Evolutionary conservation across 2,113 vertebrate species (phyloP).

Genomic region (Hemibagrus wyckioides): DNA sequence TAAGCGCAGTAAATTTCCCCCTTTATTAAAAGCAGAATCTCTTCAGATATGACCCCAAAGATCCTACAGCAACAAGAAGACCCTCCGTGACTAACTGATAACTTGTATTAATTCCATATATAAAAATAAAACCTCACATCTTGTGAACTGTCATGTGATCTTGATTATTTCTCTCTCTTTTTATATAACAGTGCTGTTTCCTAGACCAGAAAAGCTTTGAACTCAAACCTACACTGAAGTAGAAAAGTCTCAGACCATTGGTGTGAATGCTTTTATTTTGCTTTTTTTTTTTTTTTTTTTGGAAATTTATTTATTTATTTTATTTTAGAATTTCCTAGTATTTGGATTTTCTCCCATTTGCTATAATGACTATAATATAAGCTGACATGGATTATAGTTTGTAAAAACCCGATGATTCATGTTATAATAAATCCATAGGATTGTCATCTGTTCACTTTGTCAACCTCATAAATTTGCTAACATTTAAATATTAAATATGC

Average conservation of each 20-base stretch:
- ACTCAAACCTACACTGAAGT: neutral
- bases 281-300: neutral
- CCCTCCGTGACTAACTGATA: neutral
- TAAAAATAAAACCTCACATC: neutral
- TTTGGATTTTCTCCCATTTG: neutral
- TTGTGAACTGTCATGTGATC: neutral
- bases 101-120: neutral
- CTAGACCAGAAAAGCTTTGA: neutral
- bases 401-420: neutral
- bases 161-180: neutral
- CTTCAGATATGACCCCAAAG: neutral
- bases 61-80: neutral
- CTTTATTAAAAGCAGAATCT: neutral
- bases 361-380: neutral
- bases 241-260: neutral
- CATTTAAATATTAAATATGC: neutral
- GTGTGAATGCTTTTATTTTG: neutral
- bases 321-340: neutral
- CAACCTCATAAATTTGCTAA: neutral
- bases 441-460: neutral
- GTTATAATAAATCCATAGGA: neutral
- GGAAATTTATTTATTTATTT: too few species aligned
- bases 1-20: neutral
- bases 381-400: neutral
- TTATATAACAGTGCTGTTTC: neutral